Evolutionary conservation across 2,113 vertebrate species (phyloP).

Genomic region (Peromyscus polionotus): DNA sequence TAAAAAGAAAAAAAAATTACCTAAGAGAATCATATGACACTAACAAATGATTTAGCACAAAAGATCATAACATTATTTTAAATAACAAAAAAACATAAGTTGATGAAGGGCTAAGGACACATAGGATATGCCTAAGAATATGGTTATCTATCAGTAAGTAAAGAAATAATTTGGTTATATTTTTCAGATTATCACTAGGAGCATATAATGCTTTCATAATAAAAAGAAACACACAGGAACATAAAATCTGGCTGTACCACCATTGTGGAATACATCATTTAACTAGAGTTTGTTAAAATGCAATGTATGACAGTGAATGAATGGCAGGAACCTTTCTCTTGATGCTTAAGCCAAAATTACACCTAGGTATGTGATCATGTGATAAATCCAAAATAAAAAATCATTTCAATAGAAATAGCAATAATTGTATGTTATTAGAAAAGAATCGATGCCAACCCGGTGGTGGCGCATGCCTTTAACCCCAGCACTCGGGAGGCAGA

Average conservation of each 20-base stretch:
- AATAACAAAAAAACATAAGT: not conserved
- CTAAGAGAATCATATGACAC: slow-evolving; percentile 3
- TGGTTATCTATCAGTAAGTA: not conserved
- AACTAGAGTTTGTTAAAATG: not conserved
- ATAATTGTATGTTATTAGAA: slow-evolving; percentile 3
- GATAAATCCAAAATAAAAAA: slow-evolving; percentile 15
- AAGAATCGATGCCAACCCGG: not conserved
- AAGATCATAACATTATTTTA: slow-evolving; percentile 8
- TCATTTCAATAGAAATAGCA: slow-evolving; percentile 16
- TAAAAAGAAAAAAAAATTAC: not conserved
- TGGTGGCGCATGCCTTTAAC: no score
- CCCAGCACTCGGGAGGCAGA: no score
- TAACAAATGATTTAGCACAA: slow-evolving; percentile 40
- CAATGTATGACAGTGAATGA: not conserved
- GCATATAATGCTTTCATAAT: not conserved
- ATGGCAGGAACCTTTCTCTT: not conserved
- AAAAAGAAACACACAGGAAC: not conserved
- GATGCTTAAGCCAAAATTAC: slow-evolving; percentile 20
- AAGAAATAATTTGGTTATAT: slow-evolving; percentile 21
- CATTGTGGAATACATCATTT: not conserved
- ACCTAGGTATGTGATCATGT: not conserved
- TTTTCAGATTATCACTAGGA: slow-evolving; percentile 34
- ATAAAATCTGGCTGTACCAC: not conserved
- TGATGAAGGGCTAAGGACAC: not conserved
- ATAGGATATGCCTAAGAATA: not conserved